phyloP scores from a whole-genome alignment of 2,888 invertebrate species.

The Heliconius erato region DNA sequence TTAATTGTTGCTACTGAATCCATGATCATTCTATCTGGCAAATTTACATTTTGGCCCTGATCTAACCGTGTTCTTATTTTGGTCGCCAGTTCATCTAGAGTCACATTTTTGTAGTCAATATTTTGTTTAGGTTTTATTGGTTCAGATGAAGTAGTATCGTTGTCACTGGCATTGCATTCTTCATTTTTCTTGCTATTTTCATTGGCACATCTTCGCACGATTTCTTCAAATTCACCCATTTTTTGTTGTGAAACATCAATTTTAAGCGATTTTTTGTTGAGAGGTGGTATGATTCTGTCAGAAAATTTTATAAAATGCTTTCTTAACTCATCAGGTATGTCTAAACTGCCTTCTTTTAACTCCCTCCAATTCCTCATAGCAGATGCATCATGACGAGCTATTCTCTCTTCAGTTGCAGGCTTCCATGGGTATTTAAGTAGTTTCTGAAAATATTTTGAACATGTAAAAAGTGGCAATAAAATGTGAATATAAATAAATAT shows the following conservation, averaged over 20 bases:
- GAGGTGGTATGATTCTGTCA: slow-evolving; percentile 82
- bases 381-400: slow-evolving; percentile 87
- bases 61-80: slow-evolving; percentile 72
- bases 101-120: slow-evolving; percentile 62
- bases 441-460: slow-evolving; percentile 79
- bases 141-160: slow-evolving; percentile 37
- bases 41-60: slow-evolving; percentile 65
- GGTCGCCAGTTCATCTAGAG: slow-evolving; percentile 73
- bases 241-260: slow-evolving; percentile 66
- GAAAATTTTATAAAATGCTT: slow-evolving; percentile 89
- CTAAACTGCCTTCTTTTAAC: slow-evolving; percentile 85
- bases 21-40: slow-evolving; percentile 72
- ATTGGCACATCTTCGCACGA: slow-evolving; percentile 75
- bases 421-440: slow-evolving; percentile 88
- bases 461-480: no score
- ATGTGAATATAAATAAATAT: no score
- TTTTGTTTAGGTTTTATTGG: slow-evolving; percentile 49
- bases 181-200: slow-evolving; percentile 56
- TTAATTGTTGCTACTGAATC: slow-evolving; percentile 58
- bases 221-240: slow-evolving; percentile 81
- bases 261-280: slow-evolving; percentile 71
- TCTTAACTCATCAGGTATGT: slow-evolving; percentile 76
- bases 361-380: slow-evolving; percentile 90
- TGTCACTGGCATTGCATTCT: slow-evolving; percentile 28
- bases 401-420: slow-evolving; percentile 84